A percentile compares a stretch with the other conserved stretches of the same genome.
phyloP scores from a whole-genome alignment of 2,113 vertebrate genomes.

The Malurus melanocephalus region DNA sequence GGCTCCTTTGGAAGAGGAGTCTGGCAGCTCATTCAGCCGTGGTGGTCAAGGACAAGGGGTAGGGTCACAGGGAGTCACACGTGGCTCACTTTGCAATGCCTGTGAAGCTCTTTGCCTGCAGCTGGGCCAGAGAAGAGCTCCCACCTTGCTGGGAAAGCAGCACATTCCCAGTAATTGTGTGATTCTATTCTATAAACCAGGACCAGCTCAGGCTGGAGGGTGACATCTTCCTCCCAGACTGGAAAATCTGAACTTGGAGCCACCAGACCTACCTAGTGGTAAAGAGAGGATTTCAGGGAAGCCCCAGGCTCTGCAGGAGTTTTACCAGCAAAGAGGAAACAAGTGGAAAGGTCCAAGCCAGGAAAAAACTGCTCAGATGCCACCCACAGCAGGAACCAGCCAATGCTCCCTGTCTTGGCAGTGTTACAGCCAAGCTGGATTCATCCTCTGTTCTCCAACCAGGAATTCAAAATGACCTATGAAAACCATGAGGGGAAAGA shows the following conservation, averaged over 20 bases:
- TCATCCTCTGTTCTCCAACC: not conserved
- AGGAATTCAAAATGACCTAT: not conserved
- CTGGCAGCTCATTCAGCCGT: rapidly evolving
- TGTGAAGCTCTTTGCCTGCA: not conserved
- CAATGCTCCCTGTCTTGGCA: not conserved
- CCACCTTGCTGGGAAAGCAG: not conserved
- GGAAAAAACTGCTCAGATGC: not conserved
- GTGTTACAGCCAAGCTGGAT: not conserved
- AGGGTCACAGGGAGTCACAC: not conserved
- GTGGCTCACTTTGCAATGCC: not conserved
- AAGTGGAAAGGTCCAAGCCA: not conserved
- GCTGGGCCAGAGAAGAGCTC: not conserved
- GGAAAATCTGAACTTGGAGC: slow-evolving; percentile 26
- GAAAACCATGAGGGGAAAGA: slow-evolving; percentile 1
- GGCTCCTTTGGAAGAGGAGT: not conserved
- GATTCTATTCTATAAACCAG: not conserved
- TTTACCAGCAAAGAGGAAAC: slow-evolving; percentile 32
- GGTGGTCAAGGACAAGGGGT: not conserved
- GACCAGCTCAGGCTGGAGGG: not conserved
- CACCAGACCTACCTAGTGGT: not conserved
- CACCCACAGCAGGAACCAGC: not conserved
- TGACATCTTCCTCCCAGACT: not conserved
- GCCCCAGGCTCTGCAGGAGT: not conserved
- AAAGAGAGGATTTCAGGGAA: slow-evolving; percentile 32
- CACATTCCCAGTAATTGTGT: not conserved